phyloP scores from a whole-genome alignment of 2,113 vertebrate species.

The Anolis carolinensis region DNA sequence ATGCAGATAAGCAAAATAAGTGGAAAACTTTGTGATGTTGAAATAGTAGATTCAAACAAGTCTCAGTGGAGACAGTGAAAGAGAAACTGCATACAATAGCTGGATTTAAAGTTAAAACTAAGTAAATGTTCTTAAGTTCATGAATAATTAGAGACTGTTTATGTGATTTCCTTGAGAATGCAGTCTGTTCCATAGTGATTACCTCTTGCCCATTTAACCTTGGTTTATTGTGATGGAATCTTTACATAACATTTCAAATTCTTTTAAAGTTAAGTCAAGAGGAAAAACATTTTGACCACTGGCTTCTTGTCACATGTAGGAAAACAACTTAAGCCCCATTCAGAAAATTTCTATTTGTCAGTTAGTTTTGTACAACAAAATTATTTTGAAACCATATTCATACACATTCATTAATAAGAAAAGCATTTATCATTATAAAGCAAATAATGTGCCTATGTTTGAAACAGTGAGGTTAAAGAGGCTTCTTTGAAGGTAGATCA shows the following conservation, averaged over 20 bases:
- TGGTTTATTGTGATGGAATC: not conserved
- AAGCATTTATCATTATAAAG: not conserved
- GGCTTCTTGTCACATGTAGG: not conserved
- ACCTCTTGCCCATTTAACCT: not conserved
- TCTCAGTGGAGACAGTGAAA: not conserved
- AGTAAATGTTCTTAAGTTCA: not conserved
- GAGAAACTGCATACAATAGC: not conserved
- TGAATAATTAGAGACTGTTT: not conserved
- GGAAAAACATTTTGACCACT: not conserved
- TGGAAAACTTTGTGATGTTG: not conserved
- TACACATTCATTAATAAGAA: not conserved
- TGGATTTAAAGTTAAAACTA: not conserved
- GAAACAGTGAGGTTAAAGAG: slow-evolving; percentile 18
- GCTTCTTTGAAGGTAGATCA: slow-evolving; percentile 22
- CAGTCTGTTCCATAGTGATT: not conserved
- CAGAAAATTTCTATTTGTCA: not conserved
- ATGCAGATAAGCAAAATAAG: not conserved
- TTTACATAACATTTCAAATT: not conserved
- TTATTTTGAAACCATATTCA: not conserved
- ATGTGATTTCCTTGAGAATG: not conserved
- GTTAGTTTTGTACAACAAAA: not conserved
- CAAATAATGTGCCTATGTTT: not conserved
- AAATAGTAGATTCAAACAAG: not conserved
- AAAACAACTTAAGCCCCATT: not conserved
- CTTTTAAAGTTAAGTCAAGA: not conserved